Conservation (phyloP, 1,140 invertebrate genomes). For the Bombus waltoni region DNA sequence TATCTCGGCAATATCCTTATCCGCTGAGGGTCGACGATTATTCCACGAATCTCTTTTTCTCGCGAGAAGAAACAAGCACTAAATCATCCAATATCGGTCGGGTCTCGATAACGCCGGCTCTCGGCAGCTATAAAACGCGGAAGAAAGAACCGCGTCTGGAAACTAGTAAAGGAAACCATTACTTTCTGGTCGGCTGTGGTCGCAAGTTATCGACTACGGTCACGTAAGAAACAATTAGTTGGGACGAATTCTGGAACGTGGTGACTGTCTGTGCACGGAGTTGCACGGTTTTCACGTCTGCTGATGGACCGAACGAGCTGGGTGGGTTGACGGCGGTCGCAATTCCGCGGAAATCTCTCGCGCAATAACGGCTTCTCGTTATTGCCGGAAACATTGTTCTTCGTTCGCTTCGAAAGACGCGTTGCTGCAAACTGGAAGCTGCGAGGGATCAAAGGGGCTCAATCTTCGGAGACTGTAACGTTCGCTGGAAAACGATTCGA, state of each 20-base stretch:
- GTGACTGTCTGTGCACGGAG: neutral
- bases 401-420: constrained; percentile 10
- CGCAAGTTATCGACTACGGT: constrained; percentile 45
- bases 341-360: constrained; percentile 39
- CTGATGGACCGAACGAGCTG: neutral
- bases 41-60: neutral
- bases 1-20: neutral
- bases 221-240: constrained; percentile 48
- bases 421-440: neutral
- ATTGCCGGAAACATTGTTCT: constrained; percentile 47
- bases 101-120: neutral
- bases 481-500: constrained; percentile 21
- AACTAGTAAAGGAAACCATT: constrained; percentile 2
- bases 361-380: constrained; percentile 33
- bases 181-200: neutral
- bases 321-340: neutral
- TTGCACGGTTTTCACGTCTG: neutral
- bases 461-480: constrained; percentile 42
- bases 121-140: constrained; percentile 6
- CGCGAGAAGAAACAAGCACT: neutral
- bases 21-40: neutral
- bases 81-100: constrained; percentile 5
- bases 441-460: constrained; percentile 41
- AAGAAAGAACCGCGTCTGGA: neutral
- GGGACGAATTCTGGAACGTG: neutral